Percentiles rank a stretch among this genome's conserved stretches.
Conservation (phyloP, 1,140 invertebrate species). For the Trigoniulus corallinus region DNA sequence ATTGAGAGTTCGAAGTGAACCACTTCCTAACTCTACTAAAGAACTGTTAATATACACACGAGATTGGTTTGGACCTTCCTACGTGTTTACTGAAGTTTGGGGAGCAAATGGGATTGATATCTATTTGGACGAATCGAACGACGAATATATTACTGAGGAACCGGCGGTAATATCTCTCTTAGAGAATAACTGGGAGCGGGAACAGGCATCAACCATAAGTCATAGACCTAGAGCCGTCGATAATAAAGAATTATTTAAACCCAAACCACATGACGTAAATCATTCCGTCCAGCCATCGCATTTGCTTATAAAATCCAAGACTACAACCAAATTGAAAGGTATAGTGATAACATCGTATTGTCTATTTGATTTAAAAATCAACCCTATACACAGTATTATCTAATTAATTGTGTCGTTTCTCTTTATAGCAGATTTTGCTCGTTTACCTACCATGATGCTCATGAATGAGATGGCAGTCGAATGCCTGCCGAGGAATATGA, state of each 20-base stretch:
- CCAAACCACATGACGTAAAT: not conserved
- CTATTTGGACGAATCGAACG: too few species aligned
- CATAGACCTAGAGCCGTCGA: not conserved
- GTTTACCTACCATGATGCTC: not conserved
- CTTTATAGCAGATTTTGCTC: not conserved
- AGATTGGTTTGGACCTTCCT: not conserved
- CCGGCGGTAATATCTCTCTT: too few species aligned
- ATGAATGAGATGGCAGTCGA: constrained; percentile 6
- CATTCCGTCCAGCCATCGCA: not conserved
- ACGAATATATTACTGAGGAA: too few species aligned
- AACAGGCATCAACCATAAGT: not conserved
- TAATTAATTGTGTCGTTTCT: not conserved
- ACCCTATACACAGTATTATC: not conserved
- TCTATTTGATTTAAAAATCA: not conserved
- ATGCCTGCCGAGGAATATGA: constrained; percentile 2
- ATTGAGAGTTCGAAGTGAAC: not conserved
- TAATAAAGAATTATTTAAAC: not conserved
- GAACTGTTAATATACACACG: not conserved
- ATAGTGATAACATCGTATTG: not conserved
- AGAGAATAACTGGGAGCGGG: too few species aligned
- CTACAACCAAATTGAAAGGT: not conserved
- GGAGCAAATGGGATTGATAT: not conserved
- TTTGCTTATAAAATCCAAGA: not conserved
- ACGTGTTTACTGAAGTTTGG: not conserved
- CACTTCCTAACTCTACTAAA: not conserved